These are phyloP conservation scores for Bolinopsis microptera DNA, from an alignment of 37 sponge, comb jelly and placozoan genomes.

Conservation along the genomic window DNA sequence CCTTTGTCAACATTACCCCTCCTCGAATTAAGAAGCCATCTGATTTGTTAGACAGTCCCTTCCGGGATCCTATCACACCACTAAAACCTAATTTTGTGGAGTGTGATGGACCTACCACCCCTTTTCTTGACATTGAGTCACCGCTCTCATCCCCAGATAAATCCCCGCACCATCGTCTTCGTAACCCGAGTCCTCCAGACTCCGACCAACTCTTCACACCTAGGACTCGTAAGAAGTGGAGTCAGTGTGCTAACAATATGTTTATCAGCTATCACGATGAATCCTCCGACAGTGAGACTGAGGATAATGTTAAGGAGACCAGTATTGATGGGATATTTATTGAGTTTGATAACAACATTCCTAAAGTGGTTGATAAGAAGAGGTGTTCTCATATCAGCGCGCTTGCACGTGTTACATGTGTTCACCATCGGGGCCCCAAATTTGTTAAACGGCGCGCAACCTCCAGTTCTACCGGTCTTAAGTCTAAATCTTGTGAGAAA, in stretches of 20 bases:
- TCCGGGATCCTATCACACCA: slow-evolving; percentile 2
- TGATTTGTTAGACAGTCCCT: neutral
- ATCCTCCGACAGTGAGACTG: neutral
- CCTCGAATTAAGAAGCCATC: neutral
- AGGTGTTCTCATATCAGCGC: slow-evolving; percentile 57
- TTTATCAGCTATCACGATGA: neutral
- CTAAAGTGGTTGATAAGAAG: slow-evolving; percentile 44
- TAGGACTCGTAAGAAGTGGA: slow-evolving; percentile 18
- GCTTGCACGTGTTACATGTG: slow-evolving; percentile 32
- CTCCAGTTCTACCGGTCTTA: neutral
- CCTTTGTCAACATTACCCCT: neutral
- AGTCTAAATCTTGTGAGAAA: slow-evolving; percentile 21
- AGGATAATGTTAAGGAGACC: slow-evolving; percentile 30
- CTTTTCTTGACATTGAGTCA: neutral
- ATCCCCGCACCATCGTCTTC: neutral
- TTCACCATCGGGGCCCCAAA: neutral
- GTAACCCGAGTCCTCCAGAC: neutral
- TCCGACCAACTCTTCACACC: neutral
- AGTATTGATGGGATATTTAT: slow-evolving; percentile 62
- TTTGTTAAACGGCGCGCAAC: neutral
- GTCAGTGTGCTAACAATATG: slow-evolving; percentile 49
- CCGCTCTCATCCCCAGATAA: neutral
- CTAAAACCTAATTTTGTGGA: neutral
- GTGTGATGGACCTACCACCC: neutral
- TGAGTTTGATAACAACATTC: slow-evolving; percentile 52